Evolutionary conservation across 2,888 invertebrate species (phyloP).

Genomic region (Rotaria macrura): DNA sequence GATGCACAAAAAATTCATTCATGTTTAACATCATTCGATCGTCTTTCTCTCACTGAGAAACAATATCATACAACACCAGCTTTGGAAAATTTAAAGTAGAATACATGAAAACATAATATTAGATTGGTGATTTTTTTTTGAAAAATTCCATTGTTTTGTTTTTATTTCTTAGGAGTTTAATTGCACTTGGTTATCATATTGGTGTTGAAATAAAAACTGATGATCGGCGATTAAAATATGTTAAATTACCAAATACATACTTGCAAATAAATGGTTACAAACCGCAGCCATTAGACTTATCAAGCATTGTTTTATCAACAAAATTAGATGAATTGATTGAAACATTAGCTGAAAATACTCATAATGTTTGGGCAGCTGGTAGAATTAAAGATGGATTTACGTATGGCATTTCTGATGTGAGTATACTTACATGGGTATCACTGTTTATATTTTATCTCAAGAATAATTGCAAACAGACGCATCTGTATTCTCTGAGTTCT

Average conservation of each 20-base stretch:
- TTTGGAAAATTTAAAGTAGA: conserved; percentile 83
- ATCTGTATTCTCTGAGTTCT: no score
- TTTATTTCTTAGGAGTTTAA: conserved; percentile 41
- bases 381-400: conserved; percentile 96
- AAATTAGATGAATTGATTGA: conserved; percentile 92
- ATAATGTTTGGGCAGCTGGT: conserved; percentile 96
- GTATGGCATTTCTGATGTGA: conserved; percentile 82
- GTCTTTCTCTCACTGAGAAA: conserved; percentile 82
- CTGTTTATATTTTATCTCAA: neutral
- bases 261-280: conserved; percentile 92
- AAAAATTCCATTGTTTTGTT: neutral
- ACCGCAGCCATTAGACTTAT: conserved; percentile 87
- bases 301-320: conserved; percentile 75
- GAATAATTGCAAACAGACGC: no score
- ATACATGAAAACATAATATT: neutral
- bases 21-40: conserved; percentile 86
- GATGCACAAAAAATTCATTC: conserved; percentile 57
- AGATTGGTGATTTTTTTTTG: no score
- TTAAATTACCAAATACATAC: conserved; percentile 73
- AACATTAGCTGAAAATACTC: conserved; percentile 91
- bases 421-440: neutral
- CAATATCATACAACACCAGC: conserved; percentile 92
- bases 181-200: conserved; percentile 86
- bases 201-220: conserved; percentile 58
- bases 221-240: conserved; percentile 65